Conservation (phyloP, 1,140 invertebrate genomes). For the Babylonia areolata region DNA sequence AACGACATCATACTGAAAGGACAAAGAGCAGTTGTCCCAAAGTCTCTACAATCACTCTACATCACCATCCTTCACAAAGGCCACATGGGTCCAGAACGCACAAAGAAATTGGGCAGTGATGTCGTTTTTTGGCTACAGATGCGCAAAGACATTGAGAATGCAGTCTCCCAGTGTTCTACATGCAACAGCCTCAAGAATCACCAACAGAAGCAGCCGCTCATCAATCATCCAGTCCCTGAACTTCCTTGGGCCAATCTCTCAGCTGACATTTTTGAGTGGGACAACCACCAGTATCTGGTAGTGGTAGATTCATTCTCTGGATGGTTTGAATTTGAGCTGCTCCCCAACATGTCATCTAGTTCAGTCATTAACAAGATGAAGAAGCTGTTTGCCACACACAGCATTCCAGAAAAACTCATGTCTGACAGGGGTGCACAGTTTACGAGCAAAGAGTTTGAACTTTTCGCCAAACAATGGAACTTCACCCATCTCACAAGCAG, state of each 20-base stretch:
- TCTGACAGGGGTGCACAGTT: too few relatives aligned
- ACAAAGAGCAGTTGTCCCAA: not conserved
- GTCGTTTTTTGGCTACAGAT: not conserved
- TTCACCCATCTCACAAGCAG: constrained; percentile 11
- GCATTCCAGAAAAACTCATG: too few relatives aligned
- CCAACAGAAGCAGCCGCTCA: constrained; percentile 5
- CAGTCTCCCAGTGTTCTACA: not conserved
- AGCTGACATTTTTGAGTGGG: not conserved
- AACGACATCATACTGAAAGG: too few relatives aligned
- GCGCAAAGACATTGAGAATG: not conserved
- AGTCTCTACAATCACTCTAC: not conserved
- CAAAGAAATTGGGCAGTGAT: constrained; percentile 9
- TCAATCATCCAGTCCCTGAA: constrained; percentile 33
- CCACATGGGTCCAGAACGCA: constrained; percentile 11
- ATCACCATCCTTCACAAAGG: constrained; percentile 29
- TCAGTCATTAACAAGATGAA: too few relatives aligned
- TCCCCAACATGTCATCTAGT: too few relatives aligned
- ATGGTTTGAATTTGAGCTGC: not conserved
- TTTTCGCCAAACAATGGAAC: constrained; percentile 13
- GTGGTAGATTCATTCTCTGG: constrained; percentile 20
- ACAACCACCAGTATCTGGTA: not conserved
- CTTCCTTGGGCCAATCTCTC: constrained; percentile 7
- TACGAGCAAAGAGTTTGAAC: too few relatives aligned
- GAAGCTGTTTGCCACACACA: too few relatives aligned
- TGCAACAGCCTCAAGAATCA: constrained; percentile 19